Evolutionary conservation across 2,888 invertebrate genomes (phyloP).

Genomic region (Allophyes oxyacanthae): DNA sequence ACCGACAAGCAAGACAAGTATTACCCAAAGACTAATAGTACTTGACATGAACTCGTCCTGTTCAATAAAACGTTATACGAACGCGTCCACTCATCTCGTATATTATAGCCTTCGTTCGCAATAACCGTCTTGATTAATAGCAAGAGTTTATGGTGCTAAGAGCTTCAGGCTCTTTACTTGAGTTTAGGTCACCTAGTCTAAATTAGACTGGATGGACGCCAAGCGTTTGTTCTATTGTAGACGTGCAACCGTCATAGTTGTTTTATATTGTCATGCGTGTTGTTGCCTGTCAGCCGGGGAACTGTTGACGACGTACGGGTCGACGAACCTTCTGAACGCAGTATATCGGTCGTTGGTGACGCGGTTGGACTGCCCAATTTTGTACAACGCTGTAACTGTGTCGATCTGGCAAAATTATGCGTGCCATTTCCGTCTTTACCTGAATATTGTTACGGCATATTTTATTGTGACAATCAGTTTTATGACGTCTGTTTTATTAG

Average conservation of each 20-base stretch:
- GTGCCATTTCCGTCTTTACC: conserved; percentile 55
- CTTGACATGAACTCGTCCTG: conserved; percentile 32
- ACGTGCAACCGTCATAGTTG: conserved; percentile 69
- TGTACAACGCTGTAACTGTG: conserved; percentile 62
- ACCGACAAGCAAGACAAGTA: conserved; percentile 32
- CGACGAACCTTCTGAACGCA: conserved; percentile 75
- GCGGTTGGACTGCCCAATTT: conserved; percentile 71
- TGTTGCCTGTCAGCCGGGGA: conserved; percentile 63
- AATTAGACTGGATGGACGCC: conserved; percentile 84
- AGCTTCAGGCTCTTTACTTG: conserved; percentile 57
- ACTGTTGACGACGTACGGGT: conserved; percentile 68
- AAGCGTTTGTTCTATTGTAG: conserved; percentile 86
- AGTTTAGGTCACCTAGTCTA: conserved; percentile 77
- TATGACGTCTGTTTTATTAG: conserved; percentile 27
- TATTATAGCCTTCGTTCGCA: conserved; percentile 34
- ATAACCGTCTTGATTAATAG: conserved; percentile 45
- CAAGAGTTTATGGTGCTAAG: conserved; percentile 47
- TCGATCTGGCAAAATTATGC: conserved; percentile 64
- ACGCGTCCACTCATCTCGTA: conserved; percentile 31
- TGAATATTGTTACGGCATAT: conserved; percentile 47
- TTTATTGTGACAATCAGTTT: conserved; percentile 42
- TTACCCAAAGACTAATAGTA: conserved; percentile 20
- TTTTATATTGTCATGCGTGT: conserved; percentile 77
- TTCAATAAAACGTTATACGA: conserved; percentile 42
- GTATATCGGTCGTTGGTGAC: conserved; percentile 71